Evolutionary conservation across 2,888 invertebrate genomes (phyloP).

Genomic region (Hirudinaria manillensis): DNA sequence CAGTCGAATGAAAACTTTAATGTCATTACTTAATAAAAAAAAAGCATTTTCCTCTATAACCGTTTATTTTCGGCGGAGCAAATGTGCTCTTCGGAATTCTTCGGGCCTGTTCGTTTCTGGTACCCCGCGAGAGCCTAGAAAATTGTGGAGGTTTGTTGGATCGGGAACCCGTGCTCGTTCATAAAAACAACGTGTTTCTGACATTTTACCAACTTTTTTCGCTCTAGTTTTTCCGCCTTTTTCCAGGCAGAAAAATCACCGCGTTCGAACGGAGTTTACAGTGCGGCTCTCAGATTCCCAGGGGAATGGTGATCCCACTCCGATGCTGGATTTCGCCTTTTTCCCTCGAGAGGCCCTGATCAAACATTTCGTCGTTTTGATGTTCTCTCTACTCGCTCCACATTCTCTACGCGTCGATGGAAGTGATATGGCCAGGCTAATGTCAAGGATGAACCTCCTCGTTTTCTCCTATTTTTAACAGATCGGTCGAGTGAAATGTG

Average conservation of each 20-base stretch:
- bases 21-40: no score
- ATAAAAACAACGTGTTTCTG: conserved; percentile 1
- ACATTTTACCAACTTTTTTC: neutral
- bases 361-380: neutral
- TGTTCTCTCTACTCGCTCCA: no score
- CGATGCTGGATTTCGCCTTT: neutral
- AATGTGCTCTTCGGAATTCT: no score
- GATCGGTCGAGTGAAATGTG: no score
- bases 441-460: neutral
- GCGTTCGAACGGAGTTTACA: conserved; percentile 11
- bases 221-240: neutral
- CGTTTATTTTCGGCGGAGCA: no score
- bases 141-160: neutral
- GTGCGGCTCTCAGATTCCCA: neutral
- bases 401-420: no score
- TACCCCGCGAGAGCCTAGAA: no score
- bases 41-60: no score
- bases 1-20: no score
- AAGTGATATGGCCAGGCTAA: neutral
- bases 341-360: neutral
- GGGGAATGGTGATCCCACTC: neutral
- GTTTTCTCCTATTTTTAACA: neutral
- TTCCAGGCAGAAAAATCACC: neutral
- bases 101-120: no score
- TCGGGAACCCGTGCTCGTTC: neutral